Evolutionary conservation across 2,797 vertebrate species (phyloP), one percentile per base, ranked within the genome.

Genomic region (Lophius americanus): DNA sequence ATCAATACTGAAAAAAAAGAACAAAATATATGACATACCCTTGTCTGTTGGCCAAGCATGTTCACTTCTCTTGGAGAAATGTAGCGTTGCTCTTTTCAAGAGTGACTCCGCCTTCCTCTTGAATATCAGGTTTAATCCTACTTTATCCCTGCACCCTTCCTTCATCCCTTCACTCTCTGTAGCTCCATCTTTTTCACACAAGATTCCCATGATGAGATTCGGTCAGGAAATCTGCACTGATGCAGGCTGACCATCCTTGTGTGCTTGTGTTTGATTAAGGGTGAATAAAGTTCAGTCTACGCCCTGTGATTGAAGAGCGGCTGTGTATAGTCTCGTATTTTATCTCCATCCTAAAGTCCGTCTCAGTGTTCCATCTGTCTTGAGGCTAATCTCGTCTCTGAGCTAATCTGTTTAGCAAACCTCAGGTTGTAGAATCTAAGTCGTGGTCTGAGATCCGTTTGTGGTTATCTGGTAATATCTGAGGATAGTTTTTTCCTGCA

Each of bases 371-470:
- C 85, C 87, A 87, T 90, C 87, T 91, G 86, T 69, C 32, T 60
- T 10, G 7, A 49, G 37, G 61, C 64, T 91, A 90, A 89, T 91
- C 88, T 63, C 51, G 66, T 81, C 70, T 63, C 66, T 60, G 47
- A 6, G 10, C 32, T 86, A 88, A 92, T 89, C 87, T 76, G 78
- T 88, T 89, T 84, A 89, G 36, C 41, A 44, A 51, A 48, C n/a
- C 14, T 43, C 50, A 76, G 69, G 55, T 32, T 64, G 68, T 37
- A 14, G 6, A 51, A 60, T 55, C 35, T 73, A 33, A 66, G 10
- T 65, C 4, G 4, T 55, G 73, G 32, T 57, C 73, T 75, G 60
- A 63, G 53, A 73, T 83, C 64, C 70, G 81, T 58, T 52, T 48
- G 60, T 44, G 55, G 35, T 51, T 10, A 23, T n/a, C 3, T 9